Conservation (phyloP, 2,113 vertebrate species). For the Catharus fuscescens region DNA sequence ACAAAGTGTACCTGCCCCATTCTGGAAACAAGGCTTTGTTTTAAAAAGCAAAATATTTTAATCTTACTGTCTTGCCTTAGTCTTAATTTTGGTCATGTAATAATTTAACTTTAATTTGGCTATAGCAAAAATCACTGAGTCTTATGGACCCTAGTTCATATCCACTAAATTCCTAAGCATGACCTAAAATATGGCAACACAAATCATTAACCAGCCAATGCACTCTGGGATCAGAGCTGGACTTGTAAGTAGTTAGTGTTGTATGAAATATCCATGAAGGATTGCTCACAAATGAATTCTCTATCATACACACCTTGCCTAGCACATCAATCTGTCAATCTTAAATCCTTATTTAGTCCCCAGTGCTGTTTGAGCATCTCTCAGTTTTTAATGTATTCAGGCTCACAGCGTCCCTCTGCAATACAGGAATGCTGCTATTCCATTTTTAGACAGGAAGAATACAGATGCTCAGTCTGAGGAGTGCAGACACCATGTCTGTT, state of each 20-base stretch:
- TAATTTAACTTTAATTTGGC: background rate
- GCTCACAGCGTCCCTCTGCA: background rate
- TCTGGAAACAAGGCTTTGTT: background rate
- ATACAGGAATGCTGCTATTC: background rate
- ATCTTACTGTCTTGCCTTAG: background rate
- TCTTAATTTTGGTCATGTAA: background rate
- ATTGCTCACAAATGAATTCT: background rate
- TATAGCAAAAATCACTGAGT: fast-evolving
- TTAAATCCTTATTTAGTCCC: background rate
- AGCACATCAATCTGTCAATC: background rate
- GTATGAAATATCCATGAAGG: background rate
- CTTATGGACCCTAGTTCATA: background rate
- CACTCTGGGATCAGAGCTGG: background rate
- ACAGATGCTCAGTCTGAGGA: background rate
- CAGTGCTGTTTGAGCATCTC: background rate
- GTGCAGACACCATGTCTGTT: background rate
- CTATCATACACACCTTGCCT: background rate
- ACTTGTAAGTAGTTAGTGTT: background rate
- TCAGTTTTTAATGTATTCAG: background rate
- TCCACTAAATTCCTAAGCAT: background rate
- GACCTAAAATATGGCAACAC: background rate
- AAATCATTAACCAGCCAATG: background rate
- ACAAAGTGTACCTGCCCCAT: background rate
- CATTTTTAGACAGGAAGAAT: background rate
- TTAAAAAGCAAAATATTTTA: background rate